These are phyloP conservation scores for Rotaria macrura DNA, from an alignment of 2,888 invertebrate genomes.

Conservation along the genomic window DNA sequence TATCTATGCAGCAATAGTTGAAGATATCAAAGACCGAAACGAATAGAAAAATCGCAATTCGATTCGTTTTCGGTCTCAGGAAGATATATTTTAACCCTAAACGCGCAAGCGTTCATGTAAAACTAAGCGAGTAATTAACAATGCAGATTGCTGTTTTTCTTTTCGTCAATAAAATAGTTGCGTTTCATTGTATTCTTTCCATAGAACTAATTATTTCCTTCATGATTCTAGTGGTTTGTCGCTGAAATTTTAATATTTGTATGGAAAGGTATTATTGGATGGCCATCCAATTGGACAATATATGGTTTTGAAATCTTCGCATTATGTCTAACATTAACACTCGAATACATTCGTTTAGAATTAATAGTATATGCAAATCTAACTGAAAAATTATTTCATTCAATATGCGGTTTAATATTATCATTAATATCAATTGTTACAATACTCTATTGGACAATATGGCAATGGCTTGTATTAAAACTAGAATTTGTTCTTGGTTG, in stretches of 20 bases:
- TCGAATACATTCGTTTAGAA: slow-evolving; percentile 5
- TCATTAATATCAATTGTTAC: neutral
- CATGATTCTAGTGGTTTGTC: neutral
- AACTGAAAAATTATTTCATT: neutral
- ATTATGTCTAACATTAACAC: slow-evolving; percentile 10
- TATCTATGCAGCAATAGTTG: too few relatives aligned
- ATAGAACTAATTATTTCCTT: too few relatives aligned
- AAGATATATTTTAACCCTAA: too few relatives aligned
- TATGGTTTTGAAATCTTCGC: slow-evolving; percentile 11
- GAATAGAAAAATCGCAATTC: too few relatives aligned
- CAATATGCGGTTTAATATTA: neutral
- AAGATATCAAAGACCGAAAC: too few relatives aligned
- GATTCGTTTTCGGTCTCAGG: too few relatives aligned
- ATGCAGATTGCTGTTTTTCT: too few relatives aligned
- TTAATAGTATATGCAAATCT: neutral
- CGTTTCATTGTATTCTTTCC: too few relatives aligned
- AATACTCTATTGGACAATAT: neutral
- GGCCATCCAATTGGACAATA: neutral
- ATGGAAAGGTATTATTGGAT: neutral
- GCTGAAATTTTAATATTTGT: slow-evolving; percentile 14
- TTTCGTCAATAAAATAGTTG: too few relatives aligned
- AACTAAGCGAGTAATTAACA: too few relatives aligned
- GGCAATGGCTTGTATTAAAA: slow-evolving; percentile 4
- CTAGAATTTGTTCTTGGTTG: neutral
- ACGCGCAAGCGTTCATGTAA: too few relatives aligned